phyloP scores from a whole-genome alignment of 2,888 invertebrate genomes.

The Latrodectus elegans region DNA sequence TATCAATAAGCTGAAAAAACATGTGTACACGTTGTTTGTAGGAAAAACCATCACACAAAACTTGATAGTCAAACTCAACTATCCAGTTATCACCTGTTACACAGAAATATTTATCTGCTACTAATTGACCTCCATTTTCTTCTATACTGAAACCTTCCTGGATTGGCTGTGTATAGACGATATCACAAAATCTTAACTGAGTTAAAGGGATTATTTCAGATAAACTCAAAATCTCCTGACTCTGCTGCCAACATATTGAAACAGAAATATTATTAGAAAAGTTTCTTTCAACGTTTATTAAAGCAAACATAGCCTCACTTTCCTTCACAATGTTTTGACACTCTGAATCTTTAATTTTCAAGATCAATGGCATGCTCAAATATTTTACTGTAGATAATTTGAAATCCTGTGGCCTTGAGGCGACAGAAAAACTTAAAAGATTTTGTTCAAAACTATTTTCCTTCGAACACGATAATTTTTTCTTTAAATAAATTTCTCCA shows the following conservation, averaged over 20 bases:
- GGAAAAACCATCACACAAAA: slow-evolving; percentile 32
- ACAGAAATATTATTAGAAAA: not conserved
- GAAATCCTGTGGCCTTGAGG: not conserved
- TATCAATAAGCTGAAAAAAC: slow-evolving; percentile 19
- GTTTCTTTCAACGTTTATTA: slow-evolving; percentile 18
- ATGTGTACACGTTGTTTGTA: slow-evolving; percentile 40
- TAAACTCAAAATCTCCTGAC: slow-evolving; percentile 54
- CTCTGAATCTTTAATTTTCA: slow-evolving; percentile 19
- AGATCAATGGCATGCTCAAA: slow-evolving; percentile 38
- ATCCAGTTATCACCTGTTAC: slow-evolving; percentile 13
- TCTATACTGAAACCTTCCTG: slow-evolving; percentile 41
- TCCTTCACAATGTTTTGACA: slow-evolving; percentile 12
- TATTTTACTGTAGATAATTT: slow-evolving; percentile 19
- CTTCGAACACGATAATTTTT: slow-evolving; percentile 4
- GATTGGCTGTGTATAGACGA: slow-evolving; percentile 30
- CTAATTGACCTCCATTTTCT: slow-evolving; percentile 52
- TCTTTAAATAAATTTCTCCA: slow-evolving; percentile 42
- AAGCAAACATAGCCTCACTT: slow-evolving; percentile 18
- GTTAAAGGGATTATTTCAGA: slow-evolving; percentile 29
- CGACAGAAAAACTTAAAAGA: slow-evolving; percentile 32
- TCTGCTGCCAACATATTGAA: slow-evolving; percentile 51
- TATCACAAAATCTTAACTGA: slow-evolving; percentile 34
- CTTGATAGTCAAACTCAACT: slow-evolving; percentile 17
- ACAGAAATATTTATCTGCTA: slow-evolving; percentile 43
- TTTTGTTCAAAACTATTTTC: slow-evolving; percentile 3